phyloP scores from a whole-genome alignment of 2,797 vertebrate genomes.

The Tragelaphus oryx region DNA sequence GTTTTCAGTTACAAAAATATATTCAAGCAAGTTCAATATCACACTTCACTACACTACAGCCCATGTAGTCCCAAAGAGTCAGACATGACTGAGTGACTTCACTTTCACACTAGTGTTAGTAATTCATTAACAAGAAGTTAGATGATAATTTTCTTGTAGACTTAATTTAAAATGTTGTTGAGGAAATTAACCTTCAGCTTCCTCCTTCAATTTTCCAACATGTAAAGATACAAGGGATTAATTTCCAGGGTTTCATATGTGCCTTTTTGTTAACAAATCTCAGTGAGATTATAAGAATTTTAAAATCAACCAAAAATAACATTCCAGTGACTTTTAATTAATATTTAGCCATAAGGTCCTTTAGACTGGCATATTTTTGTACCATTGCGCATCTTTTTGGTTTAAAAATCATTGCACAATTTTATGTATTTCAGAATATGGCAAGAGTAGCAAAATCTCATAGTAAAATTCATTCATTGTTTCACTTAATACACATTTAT shows the following conservation, averaged over 20 bases:
- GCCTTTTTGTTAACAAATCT: constrained; percentile 22
- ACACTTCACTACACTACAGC: background rate
- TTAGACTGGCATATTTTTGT: background rate
- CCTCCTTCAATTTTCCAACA: constrained; percentile 15
- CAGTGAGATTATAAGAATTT: background rate
- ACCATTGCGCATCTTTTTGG: background rate
- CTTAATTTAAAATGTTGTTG: constrained; percentile 20
- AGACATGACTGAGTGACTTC: background rate
- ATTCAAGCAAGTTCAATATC: background rate
- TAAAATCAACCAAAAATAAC: constrained; percentile 23
- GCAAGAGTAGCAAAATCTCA: background rate
- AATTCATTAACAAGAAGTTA: background rate
- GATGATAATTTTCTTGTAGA: background rate
- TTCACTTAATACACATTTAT: background rate
- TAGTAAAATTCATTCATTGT: background rate
- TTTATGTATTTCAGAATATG: background rate
- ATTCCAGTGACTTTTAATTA: background rate
- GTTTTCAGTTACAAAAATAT: background rate
- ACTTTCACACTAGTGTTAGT: background rate
- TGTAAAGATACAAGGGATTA: background rate
- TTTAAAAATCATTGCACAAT: background rate
- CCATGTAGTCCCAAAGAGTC: background rate
- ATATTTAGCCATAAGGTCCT: background rate
- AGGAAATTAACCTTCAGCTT: constrained; percentile 10
- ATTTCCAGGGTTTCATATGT: background rate